These are phyloP conservation scores for Danio jaintianensis DNA, from an alignment of 2,797 vertebrate species.

Conservation along the genomic window DNA sequence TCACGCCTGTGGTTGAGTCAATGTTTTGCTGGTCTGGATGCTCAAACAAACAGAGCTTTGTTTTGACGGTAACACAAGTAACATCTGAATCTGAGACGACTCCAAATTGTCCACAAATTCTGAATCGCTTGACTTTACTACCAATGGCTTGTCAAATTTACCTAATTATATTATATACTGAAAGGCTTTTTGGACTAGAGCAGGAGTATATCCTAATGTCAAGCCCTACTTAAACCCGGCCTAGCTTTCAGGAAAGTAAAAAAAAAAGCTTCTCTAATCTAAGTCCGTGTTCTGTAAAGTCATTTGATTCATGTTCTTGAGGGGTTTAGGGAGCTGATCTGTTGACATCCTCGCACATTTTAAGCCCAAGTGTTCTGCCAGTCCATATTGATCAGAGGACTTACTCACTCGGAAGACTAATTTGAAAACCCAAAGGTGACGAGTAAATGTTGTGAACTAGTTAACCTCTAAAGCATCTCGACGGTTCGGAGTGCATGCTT, in stretches of 20 bases:
- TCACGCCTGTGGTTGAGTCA: background rate
- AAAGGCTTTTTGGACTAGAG: background rate
- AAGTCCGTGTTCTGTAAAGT: constrained; percentile 20
- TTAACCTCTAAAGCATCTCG: constrained; percentile 29
- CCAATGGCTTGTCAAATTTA: background rate
- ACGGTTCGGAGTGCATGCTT: constrained; percentile 13
- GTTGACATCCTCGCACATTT: constrained; percentile 45
- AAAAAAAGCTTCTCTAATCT: constrained; percentile 32
- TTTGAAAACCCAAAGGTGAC: constrained; percentile 44
- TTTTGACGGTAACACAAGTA: background rate
- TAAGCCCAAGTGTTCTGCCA: constrained; percentile 47
- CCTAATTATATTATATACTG: too few species aligned
- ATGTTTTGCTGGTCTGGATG: background rate
- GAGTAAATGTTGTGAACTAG: constrained; percentile 34
- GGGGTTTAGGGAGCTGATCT: constrained; percentile 39
- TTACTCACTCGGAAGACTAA: constrained; percentile 43
- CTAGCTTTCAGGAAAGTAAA: constrained; percentile 13
- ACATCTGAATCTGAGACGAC: background rate
- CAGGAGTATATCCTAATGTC: background rate
- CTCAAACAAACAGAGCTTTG: constrained; percentile 20
- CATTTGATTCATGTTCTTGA: constrained; percentile 44
- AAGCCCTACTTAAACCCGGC: background rate
- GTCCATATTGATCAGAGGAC: constrained; percentile 49
- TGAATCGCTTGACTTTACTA: background rate
- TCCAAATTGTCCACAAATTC: background rate